Conservation (phyloP, 2,797 vertebrate genomes). For the Lacerta bilineata region DNA sequence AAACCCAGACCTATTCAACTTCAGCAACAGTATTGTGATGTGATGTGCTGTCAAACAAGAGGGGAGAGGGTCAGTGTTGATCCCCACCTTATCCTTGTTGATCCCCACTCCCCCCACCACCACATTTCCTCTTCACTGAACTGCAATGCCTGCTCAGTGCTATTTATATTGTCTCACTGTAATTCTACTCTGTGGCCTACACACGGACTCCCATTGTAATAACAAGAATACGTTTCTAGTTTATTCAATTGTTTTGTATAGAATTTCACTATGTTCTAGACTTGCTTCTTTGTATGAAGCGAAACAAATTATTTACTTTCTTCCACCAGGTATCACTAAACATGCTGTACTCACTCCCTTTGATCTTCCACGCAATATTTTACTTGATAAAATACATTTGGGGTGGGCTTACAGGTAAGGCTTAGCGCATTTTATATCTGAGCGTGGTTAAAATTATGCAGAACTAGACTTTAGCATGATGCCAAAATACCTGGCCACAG, state of each 20-base stretch:
- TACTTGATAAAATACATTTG: conserved; percentile 28
- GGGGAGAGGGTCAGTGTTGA: too few relatives aligned
- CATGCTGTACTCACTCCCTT: neutral
- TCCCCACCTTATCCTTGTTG: too few relatives aligned
- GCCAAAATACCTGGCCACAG: accelerated
- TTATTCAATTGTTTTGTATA: neutral
- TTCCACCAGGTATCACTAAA: neutral
- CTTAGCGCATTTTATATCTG: neutral
- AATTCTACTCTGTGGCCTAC: neutral
- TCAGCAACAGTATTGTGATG: neutral
- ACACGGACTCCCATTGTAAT: neutral
- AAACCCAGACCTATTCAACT: neutral
- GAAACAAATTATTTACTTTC: neutral
- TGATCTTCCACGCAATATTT: neutral
- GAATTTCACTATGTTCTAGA: neutral
- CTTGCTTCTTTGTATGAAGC: neutral
- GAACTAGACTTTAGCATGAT: neutral
- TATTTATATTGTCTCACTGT: neutral
- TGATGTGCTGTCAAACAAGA: neutral
- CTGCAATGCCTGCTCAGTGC: too few relatives aligned
- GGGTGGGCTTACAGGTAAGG: neutral
- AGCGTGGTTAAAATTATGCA: neutral
- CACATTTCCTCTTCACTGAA: too few relatives aligned
- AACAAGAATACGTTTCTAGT: neutral
- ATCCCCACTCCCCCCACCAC: too few relatives aligned